phyloP scores from a whole-genome alignment of 23 tunicate genomes.

The Corella eumyota region DNA sequence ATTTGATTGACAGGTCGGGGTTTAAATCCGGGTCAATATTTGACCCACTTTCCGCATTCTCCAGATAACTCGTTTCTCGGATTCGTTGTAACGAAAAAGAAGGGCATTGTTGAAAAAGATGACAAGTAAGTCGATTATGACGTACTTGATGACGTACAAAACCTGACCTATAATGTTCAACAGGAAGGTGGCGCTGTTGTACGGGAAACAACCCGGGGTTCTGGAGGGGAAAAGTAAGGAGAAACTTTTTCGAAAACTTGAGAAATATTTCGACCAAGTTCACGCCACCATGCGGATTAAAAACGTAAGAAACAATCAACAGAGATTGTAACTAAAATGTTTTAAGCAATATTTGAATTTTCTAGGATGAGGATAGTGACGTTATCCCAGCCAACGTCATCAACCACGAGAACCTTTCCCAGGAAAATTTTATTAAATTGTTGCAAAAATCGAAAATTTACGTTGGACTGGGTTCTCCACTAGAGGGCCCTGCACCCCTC shows the following conservation, averaged over 20 bases:
- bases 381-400: slow-evolving; percentile 49
- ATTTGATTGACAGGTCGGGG: slow-evolving; percentile 64
- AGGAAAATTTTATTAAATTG: slow-evolving; percentile 29
- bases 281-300: slow-evolving; percentile 65
- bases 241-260: slow-evolving; percentile 24
- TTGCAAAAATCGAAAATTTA: slow-evolving; percentile 29
- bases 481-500: slow-evolving; percentile 95
- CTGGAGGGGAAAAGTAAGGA: slow-evolving; percentile 19
- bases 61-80: slow-evolving; percentile 93
- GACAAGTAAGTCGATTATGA: background rate
- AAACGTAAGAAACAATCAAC: slow-evolving; percentile 18
- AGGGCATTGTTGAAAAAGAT: background rate
- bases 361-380: no score
- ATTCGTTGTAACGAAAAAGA: slow-evolving; percentile 31
- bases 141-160: no score
- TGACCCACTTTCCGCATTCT: slow-evolving; percentile 93
- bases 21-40: slow-evolving; percentile 61
- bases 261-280: slow-evolving; percentile 31
- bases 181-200: slow-evolving; percentile 36
- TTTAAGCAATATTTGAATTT: background rate
- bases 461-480: slow-evolving; percentile 82
- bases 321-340: background rate
- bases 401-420: slow-evolving; percentile 72
- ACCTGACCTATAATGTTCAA: background rate
- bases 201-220: slow-evolving; percentile 49